Conservation (phyloP, 2,797 vertebrate species). For the Hipposideros larvatus region DNA sequence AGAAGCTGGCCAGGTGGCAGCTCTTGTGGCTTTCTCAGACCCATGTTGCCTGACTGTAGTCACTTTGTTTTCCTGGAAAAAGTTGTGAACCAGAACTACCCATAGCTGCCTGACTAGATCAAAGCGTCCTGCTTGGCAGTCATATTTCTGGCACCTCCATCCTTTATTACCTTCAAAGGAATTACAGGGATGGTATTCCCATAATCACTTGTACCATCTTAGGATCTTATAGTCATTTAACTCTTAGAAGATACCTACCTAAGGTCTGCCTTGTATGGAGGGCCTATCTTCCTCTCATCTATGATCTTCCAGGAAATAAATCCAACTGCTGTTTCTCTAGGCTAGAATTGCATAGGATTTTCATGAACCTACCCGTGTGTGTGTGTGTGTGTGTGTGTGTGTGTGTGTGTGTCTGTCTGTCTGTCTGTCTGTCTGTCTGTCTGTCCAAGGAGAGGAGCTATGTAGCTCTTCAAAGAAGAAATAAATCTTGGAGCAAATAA, state of each 20-base stretch:
- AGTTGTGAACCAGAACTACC: background rate
- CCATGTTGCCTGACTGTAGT: background rate
- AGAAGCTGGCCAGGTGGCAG: background rate
- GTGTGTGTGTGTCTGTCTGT: too few relatives aligned
- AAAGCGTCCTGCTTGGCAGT: background rate
- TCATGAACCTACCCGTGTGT: background rate
- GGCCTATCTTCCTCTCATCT: background rate
- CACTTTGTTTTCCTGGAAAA: constrained; percentile 11
- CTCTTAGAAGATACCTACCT: constrained; percentile 9
- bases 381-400: too few relatives aligned
- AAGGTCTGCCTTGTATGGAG: background rate
- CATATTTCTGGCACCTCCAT: background rate
- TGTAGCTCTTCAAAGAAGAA: background rate
- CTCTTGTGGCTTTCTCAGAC: background rate
- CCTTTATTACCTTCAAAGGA: background rate
- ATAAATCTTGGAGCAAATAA: background rate
- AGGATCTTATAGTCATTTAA: background rate
- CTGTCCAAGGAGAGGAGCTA: too few relatives aligned
- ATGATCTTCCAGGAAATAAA: constrained; percentile 30
- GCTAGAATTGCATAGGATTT: constrained; percentile 23
- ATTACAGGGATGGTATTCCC: background rate
- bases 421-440: too few relatives aligned
- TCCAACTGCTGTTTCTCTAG: background rate
- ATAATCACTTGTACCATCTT: background rate
- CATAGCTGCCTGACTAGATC: background rate